Evolutionary conservation across 2,888 invertebrate species (phyloP), one percentile per base, ranked within the genome.

Genomic region (Shargacucullia verbasci): DNA sequence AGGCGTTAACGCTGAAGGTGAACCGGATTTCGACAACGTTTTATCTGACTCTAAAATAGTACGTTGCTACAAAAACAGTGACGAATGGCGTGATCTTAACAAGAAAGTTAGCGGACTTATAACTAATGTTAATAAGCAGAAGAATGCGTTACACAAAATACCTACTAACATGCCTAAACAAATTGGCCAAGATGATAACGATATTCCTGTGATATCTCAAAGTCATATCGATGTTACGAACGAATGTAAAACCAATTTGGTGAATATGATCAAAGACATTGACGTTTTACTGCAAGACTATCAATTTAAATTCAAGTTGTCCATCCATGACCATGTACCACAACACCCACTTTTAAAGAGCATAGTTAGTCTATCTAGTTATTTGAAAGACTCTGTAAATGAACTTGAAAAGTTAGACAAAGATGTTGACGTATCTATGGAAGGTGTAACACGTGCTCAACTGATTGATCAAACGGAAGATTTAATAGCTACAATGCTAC

Each of bases 21-120:
- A 88, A 63, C 88, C 90, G 3, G 77, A 91, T 46, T 94, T 94
- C 34, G 94, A 94, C 63, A 54, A 64, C 4, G 79, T 89, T 2
- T 45, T 94, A 12, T 90, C 89, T 0, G 78, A 89, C 54, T 92
- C 93, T 0, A 85, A 87, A 50, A 83, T 94, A 14, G 82, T 86
- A 1, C 80, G 81, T 13, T 94, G 94, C 70, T 90, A 83, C 61
- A 88, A 88, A 74, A 86, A 91, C 31, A 90, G 80, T 34, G 88
- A 91, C 0, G 89, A 90, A 74, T 94, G 94, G 94, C 79, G 78
- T 2, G 81, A 81, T 6, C 65, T 93, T 1, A 78, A 84, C 45
- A 87, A 83, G 35, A 87, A 82, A 75, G 60, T 92, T 0, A 92
- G 88, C 65, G 54, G 80, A 1, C 78, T 94, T 1, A 79, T 88